phyloP scores from a whole-genome alignment of 2,888 invertebrate species.

The Uloborus plumipes region DNA sequence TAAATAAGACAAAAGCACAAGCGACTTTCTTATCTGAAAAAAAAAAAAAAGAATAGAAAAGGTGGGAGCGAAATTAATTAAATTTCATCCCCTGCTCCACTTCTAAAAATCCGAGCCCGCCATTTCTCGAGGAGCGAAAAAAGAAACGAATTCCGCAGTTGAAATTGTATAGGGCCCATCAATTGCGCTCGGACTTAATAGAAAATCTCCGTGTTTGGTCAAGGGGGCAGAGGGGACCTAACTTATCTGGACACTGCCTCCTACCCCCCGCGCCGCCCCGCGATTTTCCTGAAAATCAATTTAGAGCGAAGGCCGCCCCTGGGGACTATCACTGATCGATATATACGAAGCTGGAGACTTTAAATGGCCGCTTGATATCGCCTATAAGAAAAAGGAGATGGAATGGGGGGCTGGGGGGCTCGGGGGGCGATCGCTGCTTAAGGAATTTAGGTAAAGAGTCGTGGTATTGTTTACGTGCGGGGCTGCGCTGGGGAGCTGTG shows the following conservation, averaged over 20 bases:
- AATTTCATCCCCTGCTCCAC: slow-evolving; percentile 50
- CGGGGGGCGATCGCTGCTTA: slow-evolving; percentile 21
- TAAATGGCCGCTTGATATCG: slow-evolving; percentile 61
- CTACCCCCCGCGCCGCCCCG: slow-evolving; percentile 13
- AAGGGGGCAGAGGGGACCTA: slow-evolving; percentile 45
- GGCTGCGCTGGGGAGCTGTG: not conserved
- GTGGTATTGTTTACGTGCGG: slow-evolving; percentile 30
- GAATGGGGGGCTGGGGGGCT: not conserved
- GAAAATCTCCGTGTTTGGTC: slow-evolving; percentile 62
- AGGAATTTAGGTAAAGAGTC: slow-evolving; percentile 36
- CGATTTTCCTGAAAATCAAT: slow-evolving; percentile 52
- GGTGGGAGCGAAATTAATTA: slow-evolving; percentile 45
- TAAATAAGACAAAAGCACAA: too few relatives aligned
- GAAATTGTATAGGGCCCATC: slow-evolving; percentile 62
- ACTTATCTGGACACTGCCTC: slow-evolving; percentile 53
- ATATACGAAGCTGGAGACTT: slow-evolving; percentile 48
- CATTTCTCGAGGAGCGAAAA: slow-evolving; percentile 8
- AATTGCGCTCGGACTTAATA: slow-evolving; percentile 59
- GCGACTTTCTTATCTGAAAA: too few relatives aligned
- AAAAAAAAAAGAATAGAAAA: slow-evolving; percentile 18
- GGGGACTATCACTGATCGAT: slow-evolving; percentile 48
- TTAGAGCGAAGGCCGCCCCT: slow-evolving; percentile 39
- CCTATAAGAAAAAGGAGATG: slow-evolving; percentile 20
- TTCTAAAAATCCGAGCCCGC: slow-evolving; percentile 21
- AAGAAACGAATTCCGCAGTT: slow-evolving; percentile 49